phyloP scores from a whole-genome alignment of 2,113 vertebrate genomes.

The Pampusana beccarii region DNA sequence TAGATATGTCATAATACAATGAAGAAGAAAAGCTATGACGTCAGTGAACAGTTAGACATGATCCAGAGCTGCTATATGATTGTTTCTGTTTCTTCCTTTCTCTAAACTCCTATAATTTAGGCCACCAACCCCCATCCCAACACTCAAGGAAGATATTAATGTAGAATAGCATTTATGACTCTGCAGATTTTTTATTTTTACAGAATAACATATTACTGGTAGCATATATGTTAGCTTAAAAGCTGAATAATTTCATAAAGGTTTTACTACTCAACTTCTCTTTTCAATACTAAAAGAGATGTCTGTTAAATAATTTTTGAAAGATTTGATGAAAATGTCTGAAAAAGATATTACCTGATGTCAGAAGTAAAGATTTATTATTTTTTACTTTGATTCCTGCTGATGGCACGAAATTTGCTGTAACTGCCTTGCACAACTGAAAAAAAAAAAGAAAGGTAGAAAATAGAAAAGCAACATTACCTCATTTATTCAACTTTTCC shows the following conservation, averaged over 20 bases:
- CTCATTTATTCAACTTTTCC: neutral
- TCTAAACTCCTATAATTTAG: neutral
- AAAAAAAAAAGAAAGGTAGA: neutral
- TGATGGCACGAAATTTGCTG: neutral
- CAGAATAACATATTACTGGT: neutral
- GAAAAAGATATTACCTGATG: neutral
- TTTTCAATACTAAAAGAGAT: neutral
- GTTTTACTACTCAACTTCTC: neutral
- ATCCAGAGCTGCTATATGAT: neutral
- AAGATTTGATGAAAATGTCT: neutral
- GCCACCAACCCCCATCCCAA: rapidly evolving
- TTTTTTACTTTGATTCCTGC: neutral
- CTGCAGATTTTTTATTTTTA: neutral
- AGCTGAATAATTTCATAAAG: neutral
- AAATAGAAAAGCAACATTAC: neutral
- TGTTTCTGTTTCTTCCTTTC: neutral
- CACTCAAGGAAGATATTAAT: neutral
- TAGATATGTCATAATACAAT: neutral
- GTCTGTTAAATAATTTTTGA: neutral
- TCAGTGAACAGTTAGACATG: neutral
- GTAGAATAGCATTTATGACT: neutral
- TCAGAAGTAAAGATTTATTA: neutral
- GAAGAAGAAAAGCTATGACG: neutral
- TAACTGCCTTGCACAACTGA: neutral
- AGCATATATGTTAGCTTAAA: neutral